Evolutionary conservation across 2,113 vertebrate species (phyloP), one percentile per base, ranked within the genome.

Genomic region (Daboia siamensis): DNA sequence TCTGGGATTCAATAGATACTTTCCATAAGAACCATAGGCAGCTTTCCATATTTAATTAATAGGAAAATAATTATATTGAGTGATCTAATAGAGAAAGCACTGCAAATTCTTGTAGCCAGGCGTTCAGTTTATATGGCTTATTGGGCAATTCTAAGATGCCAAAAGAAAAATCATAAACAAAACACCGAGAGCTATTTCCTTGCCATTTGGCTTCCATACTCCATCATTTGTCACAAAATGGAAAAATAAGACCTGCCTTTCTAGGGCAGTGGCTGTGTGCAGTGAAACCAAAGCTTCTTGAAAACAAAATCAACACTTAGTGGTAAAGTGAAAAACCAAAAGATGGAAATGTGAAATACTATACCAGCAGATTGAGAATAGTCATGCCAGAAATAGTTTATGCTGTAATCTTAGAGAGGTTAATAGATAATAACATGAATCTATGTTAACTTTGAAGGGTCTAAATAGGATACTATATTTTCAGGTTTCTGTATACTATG

Each of bases 1-100:
- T 95, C 93, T 97, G 95, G 96, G 94, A 95, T 97, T 97, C 97
- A 95, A 96, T 95, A 96, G 97, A 97, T 97, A 87, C 94, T 97
- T 97, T 95, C 90, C 95, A 96, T 97, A 97, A 97, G 95, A 97
- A 96, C 97, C 92, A 95, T 95, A 96, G 94, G 90, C 95, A 95
- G 90, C 91, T 96, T 97, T 97, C 95, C 94, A 94, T 96, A 95
- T 91, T 96, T 97, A 97, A 97, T 97, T 97, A 96, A 94, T 95
- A 96, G 95, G 96, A 57, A 96, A 97, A 96, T 94, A 23, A 95
- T 92, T 96, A 86, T 93, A 92, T 94, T 97, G 93, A 96, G 39
- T 93, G 95, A 95, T 93, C 91, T 95, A 93, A 89, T 88, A 93
- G 94, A 96, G 95, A 91, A 95, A 96, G 54, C 39, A 3, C 12